Evolutionary conservation across 2,113 vertebrate genomes (phyloP).

Genomic region (Morone saxatilis): DNA sequence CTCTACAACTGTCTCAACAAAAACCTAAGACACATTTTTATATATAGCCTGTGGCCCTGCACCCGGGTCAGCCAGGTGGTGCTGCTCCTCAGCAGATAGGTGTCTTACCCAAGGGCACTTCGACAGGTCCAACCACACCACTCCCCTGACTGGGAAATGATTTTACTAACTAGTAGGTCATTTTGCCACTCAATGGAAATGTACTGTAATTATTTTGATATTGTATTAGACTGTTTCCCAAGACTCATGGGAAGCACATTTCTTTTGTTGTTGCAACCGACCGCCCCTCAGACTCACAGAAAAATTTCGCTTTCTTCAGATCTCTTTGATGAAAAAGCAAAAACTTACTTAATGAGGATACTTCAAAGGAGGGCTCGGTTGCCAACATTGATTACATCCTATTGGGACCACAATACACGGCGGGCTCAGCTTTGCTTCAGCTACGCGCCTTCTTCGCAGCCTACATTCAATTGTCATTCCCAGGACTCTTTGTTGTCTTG

Average conservation of each 20-base stretch:
- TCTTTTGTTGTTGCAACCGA: slow-evolving; percentile 57
- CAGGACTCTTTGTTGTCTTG: slow-evolving; percentile 54
- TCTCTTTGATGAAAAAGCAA: slow-evolving; percentile 52
- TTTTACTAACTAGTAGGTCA: slow-evolving; percentile 13
- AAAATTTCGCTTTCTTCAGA: slow-evolving; percentile 38
- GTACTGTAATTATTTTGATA: slow-evolving; percentile 56
- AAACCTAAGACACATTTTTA: slow-evolving; percentile 29
- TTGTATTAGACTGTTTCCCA: slow-evolving; percentile 32
- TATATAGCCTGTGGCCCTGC: slow-evolving; percentile 6
- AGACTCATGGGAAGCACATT: slow-evolving; percentile 41
- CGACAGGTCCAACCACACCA: slow-evolving; percentile 22
- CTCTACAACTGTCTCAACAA: slow-evolving; percentile 23
- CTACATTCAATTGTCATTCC: slow-evolving; percentile 38
- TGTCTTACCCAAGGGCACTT: slow-evolving; percentile 31
- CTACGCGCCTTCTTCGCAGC: slow-evolving; percentile 46
- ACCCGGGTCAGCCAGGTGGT: background rate
- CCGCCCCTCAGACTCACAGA: slow-evolving; percentile 31
- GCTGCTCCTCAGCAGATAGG: slow-evolving; percentile 17
- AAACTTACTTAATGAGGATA: slow-evolving; percentile 51
- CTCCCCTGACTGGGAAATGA: slow-evolving; percentile 25
- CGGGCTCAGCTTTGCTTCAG: slow-evolving; percentile 63
- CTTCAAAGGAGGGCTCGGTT: slow-evolving; percentile 60
- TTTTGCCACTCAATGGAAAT: slow-evolving; percentile 39
- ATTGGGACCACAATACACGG: slow-evolving; percentile 43
- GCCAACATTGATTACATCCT: slow-evolving; percentile 56